Base-by-base conservation (phyloP, 2,888 invertebrate genomes). In the Synergus umbraculus region DNA sequence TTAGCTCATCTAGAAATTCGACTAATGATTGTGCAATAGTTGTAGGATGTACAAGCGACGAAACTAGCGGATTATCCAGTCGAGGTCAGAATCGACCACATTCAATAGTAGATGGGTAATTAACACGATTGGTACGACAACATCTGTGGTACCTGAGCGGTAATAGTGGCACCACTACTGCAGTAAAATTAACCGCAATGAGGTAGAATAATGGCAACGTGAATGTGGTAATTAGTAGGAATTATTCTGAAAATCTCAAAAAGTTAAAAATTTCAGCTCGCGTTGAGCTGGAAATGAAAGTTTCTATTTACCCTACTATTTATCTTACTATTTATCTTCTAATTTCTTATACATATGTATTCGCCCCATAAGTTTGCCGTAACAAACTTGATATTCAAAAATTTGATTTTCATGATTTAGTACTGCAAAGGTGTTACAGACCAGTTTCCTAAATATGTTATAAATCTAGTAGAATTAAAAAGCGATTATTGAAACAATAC, bases 61-160 rank as follows among this genome's bases (percentile, higher is more conserved):
- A 37, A 73, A 73, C 73, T 73, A 54, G 54, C 37, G 18, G 73
- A 73, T 73, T 73, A 73, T 54, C 54, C 73, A 73, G 37, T n/a
- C 49, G 73, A 73, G 73, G 73, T 73, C 73, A 73, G 73, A 73
- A 73, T 73, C 73, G 49, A 73, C 54, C 73, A 73, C 73, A 54
- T 73, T 73, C 73, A 73, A 73, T 73, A 73, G 73, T 73, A 54
- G 73, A 73, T 73, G 73, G 54, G 73, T 73, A 73, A 73, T 73
- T 73, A 73, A 54, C 73, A 73, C 73, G 54, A 73, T 54, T 54
- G 37, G 73, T 73, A 73, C 54, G 73, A 37, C 73, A 73, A 73
- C 73, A 73, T 73, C 73, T 73, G 73, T 73, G 73, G 73, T 49
- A 73, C 73, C 73, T 73, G 73, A 73, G 15, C 54, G 73, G 54